Evolutionary conservation across 2,113 vertebrate species (phyloP), one percentile per base, ranked within the genome.

Genomic region (Dissostichus mawsoni): DNA sequence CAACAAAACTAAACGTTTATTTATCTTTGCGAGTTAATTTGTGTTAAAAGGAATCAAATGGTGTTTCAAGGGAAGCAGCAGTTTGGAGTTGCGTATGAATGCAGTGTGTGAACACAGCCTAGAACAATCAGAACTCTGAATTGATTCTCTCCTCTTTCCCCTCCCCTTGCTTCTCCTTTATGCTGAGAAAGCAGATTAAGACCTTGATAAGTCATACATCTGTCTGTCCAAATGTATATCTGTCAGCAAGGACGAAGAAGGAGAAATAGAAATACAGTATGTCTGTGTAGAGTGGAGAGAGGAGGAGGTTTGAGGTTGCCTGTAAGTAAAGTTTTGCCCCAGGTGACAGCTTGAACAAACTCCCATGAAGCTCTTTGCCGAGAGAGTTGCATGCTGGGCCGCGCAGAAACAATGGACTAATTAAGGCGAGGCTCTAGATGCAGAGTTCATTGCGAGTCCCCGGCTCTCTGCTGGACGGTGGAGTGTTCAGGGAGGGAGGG

Each of bases 301-400:
- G 74, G n/a, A 53, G 10, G 17, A 1, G 18, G 66, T 10, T 23
- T 20, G 55, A 11, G 72, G 7, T 47, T 67, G 72, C 50, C 53
- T 36, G 61, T 61, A 75, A 89, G 78, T 59, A 81, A 80, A 91
- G 81, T 83, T 29, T 91, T 88, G 88, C 90, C 90, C 78, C 85
- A 90, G 90, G 91, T 93, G 91, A 94, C 89, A 92, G 85, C 76
- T 89, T 87, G 64, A 69, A 88, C 87, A 88, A 91, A 89, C 85
- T 93, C 84, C 84, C 85, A 83, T 85, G 79, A 87, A 90, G 84
- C 58, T 76, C 71, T 82, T 51, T 75, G 76, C 70, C 6, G 76
- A 85, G 84, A 84, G 76, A 78, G 68, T 85, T 86, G 81, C 87
- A 90, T 87, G 90, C 89, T 82, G 84, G 65, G 85, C 69, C 55